phyloP scores from a whole-genome alignment of 2,888 invertebrate genomes.

The Limnephilus auricula region DNA sequence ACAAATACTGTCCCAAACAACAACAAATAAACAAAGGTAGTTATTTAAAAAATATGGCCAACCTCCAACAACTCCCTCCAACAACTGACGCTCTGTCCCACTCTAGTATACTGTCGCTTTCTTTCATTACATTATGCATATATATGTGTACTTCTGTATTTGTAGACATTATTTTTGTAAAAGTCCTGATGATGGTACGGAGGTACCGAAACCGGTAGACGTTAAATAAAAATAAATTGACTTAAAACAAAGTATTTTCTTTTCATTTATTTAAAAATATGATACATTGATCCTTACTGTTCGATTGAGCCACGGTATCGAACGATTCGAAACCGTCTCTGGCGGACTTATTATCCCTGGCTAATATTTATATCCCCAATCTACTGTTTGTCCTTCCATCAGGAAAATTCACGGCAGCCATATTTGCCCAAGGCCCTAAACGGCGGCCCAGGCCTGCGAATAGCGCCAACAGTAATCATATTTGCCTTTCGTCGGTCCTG shows the following conservation, averaged over 20 bases:
- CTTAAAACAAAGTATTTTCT: too few species aligned
- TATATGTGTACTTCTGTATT: too few species aligned
- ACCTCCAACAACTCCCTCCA: too few species aligned
- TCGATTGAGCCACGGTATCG: neutral
- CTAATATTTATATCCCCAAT: constrained; percentile 11
- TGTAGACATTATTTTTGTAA: too few species aligned
- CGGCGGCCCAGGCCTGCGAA: neutral
- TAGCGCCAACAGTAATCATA: neutral
- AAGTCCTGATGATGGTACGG: too few species aligned
- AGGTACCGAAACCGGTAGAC: too few species aligned
- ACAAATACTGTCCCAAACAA: neutral
- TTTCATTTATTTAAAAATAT: neutral
- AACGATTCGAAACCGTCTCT: neutral
- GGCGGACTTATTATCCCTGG: neutral
- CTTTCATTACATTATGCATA: too few species aligned
- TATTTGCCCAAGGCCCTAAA: constrained; percentile 29
- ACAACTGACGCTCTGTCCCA: too few species aligned
- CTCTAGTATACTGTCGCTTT: too few species aligned
- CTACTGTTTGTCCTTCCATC: constrained; percentile 13
- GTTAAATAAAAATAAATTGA: too few species aligned
- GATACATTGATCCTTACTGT: neutral
- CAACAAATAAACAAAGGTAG: neutral
- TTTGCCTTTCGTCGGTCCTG: neutral
- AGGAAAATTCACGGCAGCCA: constrained; percentile 19
- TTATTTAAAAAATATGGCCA: too few species aligned